These are phyloP conservation scores for Struthidea cinerea DNA, from an alignment of 2,113 vertebrate species.

Conservation along the genomic window DNA sequence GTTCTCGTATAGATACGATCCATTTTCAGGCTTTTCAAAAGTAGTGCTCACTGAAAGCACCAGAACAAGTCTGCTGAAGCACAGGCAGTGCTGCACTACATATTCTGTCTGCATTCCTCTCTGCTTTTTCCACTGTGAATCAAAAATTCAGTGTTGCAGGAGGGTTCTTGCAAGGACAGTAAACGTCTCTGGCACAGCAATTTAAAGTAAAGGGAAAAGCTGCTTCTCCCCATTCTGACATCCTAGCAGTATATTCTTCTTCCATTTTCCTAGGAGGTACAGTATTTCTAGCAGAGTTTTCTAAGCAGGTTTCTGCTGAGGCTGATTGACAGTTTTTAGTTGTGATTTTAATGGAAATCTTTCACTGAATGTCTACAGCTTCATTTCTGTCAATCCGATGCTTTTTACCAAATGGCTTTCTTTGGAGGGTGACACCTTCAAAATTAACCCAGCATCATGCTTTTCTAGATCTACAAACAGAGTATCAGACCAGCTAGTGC, in stretches of 20 bases:
- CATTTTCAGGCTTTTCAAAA: conserved; percentile 1
- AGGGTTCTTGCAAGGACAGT: neutral
- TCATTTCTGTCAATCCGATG: neutral
- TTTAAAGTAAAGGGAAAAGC: neutral
- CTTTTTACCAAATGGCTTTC: neutral
- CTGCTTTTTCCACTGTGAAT: neutral
- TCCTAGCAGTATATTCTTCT: neutral
- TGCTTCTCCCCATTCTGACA: neutral
- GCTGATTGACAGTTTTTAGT: neutral
- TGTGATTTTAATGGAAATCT: neutral
- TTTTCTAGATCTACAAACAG: neutral
- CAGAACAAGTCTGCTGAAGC: neutral
- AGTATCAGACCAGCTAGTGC: neutral
- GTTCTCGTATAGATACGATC: neutral
- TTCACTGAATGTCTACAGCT: neutral
- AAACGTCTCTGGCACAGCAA: neutral
- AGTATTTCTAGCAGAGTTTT: neutral
- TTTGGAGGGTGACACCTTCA: neutral
- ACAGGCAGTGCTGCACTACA: neutral
- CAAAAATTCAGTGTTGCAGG: neutral
- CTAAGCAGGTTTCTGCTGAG: neutral
- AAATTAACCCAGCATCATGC: neutral
- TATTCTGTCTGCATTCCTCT: neutral
- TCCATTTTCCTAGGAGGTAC: neutral
- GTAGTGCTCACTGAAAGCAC: neutral